Evolutionary conservation across 2,797 vertebrate genomes (phyloP), one percentile per base, ranked within the genome.

Genomic region (Emydoidea blandingii): DNA sequence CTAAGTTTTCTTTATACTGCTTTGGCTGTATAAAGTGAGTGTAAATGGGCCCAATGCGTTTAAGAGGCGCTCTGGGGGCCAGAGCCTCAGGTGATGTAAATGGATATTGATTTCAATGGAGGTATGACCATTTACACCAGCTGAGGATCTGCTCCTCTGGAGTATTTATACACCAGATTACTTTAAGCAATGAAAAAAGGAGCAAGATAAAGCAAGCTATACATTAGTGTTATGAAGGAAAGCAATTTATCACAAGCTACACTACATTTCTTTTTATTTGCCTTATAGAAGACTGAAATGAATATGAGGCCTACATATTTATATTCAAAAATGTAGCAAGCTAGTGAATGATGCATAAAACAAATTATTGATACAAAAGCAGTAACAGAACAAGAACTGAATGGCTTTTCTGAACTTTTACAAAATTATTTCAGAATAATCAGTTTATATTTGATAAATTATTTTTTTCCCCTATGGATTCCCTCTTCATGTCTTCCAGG

Each of bases 31-130:
- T 89, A 10, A 94, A 96, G 81, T n/a, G 53, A 81, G 96, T 93
- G 94, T 84, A 97, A 96, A 97, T 90, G 80, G 59, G 90, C 9
- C 81, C 92, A 88, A 88, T 91, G 93, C 86, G 76, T 92, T 92
- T 91, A 81, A 95, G 94, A 97, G 2, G 5, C 4, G 27, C 62
- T 74, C 83, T 56, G 93, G 94, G 94, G 94, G 52, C 5, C 52
- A 31, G 83, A 91, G 95, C 52, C 85, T 89, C 79, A 86, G 5
- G 1, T 52, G 52, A 16, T 52, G 52, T 52, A 52, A 52, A 52
- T 52, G 52, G 6, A 52, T 18, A 52, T 52, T 52, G 52, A 18
- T 52, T 52, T 52, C 16, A 52, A 52, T 52, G 52, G 16, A 52
- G 52, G 16, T 52, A 52, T 18, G 16, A 52, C 16, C 52, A 52